Evolutionary conservation across 2,797 vertebrate species (phyloP), one percentile per base, ranked within the genome.

Genomic region (Tokudaia muenninki): DNA sequence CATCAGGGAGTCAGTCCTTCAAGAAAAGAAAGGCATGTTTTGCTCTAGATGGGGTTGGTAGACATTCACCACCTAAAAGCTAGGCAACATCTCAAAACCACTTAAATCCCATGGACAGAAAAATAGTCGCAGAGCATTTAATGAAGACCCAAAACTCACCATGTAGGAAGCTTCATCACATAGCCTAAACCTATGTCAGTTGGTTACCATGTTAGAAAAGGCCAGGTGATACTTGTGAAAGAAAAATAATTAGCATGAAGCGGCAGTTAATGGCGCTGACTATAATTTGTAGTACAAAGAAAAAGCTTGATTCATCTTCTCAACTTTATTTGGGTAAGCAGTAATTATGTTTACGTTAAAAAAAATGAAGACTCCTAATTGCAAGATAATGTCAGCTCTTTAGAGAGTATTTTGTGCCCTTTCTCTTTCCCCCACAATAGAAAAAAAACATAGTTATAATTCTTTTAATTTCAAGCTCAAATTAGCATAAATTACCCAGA

Each of bases 311-410:
- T 94, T 97, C 37, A 90, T 95, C 79, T 82, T 57, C 81, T 87
- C 77, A 78, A 98, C 90, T 97, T 97, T 98, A 91, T 98, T 97
- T 83, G 17, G 74, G 3, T 24, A 97, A 97, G 96, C 82, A 93
- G 88, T 97, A 97, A 98, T 97, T 97, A 95, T 87, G 3, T 97
- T 97, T 96, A 97, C 61, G 75, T 93, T 50, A 80, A 95, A 94
- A 96, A 74, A 83, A 90, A 96, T 92, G 96, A 94, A 94, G 82
- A 92, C 14, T 96, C 96, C 44, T 97, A 97, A 96, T 96, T 96
- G 82, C 57, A 97, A 97, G 90, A 83, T 97, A 97, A 96, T 94
- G 65, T 57, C 93, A 94, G 82, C 91, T 96, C 72, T 98, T 94
- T 10, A 94, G 65, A 98, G 97, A 72, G 47, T 61, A 47, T 67